Percentiles rank a stretch among this genome's conserved stretches.
phyloP scores from a whole-genome alignment of 2,888 invertebrate species.

The Ecdyonurus torrentis region DNA sequence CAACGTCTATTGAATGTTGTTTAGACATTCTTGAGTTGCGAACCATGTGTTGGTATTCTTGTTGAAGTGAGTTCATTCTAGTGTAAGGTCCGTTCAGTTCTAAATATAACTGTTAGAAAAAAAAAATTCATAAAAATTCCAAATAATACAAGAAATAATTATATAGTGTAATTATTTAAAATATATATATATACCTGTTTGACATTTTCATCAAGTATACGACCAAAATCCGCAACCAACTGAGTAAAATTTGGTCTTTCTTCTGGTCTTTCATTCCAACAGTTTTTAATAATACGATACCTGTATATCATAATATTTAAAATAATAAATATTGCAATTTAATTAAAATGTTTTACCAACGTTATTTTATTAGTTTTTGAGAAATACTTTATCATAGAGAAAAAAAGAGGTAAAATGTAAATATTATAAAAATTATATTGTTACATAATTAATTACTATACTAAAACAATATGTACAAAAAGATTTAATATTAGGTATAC shows the following conservation, averaged over 20 bases:
- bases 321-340: too few species aligned
- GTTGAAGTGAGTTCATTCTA: not conserved
- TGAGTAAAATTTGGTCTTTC: conserved; percentile 6
- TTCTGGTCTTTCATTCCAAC: conserved; percentile 7
- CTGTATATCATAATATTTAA: too few species aligned
- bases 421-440: not conserved
- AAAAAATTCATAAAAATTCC: not conserved
- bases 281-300: conserved; percentile 7
- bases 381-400: not conserved
- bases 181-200: conserved; percentile 3
- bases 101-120: not conserved
- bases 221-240: not conserved
- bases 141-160: not conserved
- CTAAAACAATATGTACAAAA: conserved; percentile 1
- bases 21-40: not conserved
- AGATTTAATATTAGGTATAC: conserved; percentile 18
- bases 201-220: conserved; percentile 5
- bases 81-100: not conserved
- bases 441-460: not conserved
- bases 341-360: not conserved
- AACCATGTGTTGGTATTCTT: not conserved
- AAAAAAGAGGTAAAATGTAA: too few species aligned
- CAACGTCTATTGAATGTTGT: not conserved
- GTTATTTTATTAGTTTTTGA: not conserved
- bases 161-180: too few species aligned